Evolutionary conservation across 2,888 invertebrate species (phyloP), one percentile per base, ranked within the genome.

Genomic region (Calameuta filiformis): DNA sequence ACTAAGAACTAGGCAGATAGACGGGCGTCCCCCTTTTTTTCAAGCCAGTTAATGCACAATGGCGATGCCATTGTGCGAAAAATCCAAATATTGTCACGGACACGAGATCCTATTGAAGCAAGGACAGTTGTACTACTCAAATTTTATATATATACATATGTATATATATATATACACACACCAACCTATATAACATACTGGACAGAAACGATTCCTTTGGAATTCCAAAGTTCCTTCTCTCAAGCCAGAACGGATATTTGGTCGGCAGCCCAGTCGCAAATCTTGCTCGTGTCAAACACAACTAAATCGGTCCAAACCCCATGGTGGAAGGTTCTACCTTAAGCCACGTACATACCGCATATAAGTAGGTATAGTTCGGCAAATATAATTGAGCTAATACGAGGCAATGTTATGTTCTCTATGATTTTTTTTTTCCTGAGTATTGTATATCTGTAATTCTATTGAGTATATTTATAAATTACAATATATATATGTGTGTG

Each of bases 81-180:
- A 33, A 84, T 85, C 87, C 83, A 90, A 90, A 90, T 90, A 89
- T 90, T 90, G 90, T 89, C 87, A 89, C 88, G 88, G 87, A 85
- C 86, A 89, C 87, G 87, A 85, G 85, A 85, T 83, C 33, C 31
- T 71, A 30, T 33, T 33, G 30, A 40, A 15, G 23, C 40, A 40
- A 23, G 40, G 40, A 40, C 40, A 40, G 40, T 40, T 40, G 40
- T 23, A 40, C 40, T 40, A 40, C 40, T 40, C 40, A 40, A 40
- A 68, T 75, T 68, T 37, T 15, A 68, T 76, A 71, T 68, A 73
- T 40, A 71, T 23, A 75, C 73, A 33, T 56, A 12, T 40, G 68
- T 69, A 12, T 40, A 73, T 69, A 33, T 12, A 69, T 68, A 69
- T 68, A 35, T 71, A 35, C 35, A 35, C 35, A 76, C 37, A 73